Conservation (phyloP, 1,140 invertebrate genomes). For the Drosophila baimaii region DNA sequence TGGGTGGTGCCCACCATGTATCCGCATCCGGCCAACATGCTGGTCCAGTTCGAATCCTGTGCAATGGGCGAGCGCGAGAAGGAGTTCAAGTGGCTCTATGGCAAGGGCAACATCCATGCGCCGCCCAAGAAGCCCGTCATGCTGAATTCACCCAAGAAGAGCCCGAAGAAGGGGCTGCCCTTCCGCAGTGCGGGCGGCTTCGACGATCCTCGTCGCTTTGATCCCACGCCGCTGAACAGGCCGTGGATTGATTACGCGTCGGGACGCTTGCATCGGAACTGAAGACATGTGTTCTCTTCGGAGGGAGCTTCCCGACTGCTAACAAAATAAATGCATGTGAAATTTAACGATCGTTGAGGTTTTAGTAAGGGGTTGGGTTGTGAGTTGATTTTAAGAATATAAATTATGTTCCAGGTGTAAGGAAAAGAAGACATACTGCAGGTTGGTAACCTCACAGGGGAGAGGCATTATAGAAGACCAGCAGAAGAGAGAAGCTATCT, state of each 20-base stretch:
- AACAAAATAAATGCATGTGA: background rate
- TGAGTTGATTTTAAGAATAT: no score
- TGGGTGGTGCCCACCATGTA: slow-evolving; percentile 60
- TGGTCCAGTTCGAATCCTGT: slow-evolving; percentile 52
- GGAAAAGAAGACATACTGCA: no score
- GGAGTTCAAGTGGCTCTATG: slow-evolving; percentile 50
- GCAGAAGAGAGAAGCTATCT: no score
- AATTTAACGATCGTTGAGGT: no score
- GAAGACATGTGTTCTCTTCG: background rate
- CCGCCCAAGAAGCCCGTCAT: slow-evolving; percentile 39
- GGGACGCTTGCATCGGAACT: background rate
- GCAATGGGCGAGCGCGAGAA: slow-evolving; percentile 56
- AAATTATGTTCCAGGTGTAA: no score
- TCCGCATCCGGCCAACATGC: slow-evolving; percentile 63
- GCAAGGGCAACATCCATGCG: slow-evolving; percentile 54
- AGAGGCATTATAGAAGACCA: no score
- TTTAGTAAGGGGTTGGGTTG: background rate
- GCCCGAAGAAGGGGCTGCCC: slow-evolving; percentile 16
- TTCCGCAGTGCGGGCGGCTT: slow-evolving; percentile 7
- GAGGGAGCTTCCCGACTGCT: no score
- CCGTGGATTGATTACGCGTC: slow-evolving; percentile 9
- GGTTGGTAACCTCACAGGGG: no score
- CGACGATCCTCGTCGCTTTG: slow-evolving; percentile 9
- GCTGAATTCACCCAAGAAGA: slow-evolving; percentile 16
- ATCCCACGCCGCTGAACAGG: slow-evolving; percentile 10